These are phyloP conservation scores for Solea solea DNA, from an alignment of 2,113 vertebrate genomes.

Conservation along the genomic window DNA sequence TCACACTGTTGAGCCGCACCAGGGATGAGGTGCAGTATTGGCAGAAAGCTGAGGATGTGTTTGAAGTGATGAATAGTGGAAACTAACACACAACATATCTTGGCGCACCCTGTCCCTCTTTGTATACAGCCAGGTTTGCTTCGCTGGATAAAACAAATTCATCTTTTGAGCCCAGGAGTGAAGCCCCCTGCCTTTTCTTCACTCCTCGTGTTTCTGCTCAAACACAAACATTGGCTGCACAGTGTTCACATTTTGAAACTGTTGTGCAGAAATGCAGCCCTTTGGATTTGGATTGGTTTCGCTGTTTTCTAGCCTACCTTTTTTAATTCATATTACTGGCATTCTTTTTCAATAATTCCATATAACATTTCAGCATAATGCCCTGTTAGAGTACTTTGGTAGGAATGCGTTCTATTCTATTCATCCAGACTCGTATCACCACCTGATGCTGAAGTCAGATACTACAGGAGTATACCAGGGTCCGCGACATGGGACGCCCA, in stretches of 20 bases:
- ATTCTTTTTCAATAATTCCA: too few species aligned
- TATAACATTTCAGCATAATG: too few species aligned
- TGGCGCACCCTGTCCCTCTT: constrained; percentile 46
- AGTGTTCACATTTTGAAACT: constrained; percentile 31
- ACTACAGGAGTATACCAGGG: too few species aligned
- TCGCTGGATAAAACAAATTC: constrained; percentile 54
- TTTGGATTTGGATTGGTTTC: background rate
- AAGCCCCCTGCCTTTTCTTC: constrained; percentile 31
- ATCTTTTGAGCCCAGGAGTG: constrained; percentile 52
- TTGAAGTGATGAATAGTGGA: constrained; percentile 70
- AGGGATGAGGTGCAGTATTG: constrained; percentile 57
- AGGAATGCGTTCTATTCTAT: too few species aligned
- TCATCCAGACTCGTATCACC: too few species aligned
- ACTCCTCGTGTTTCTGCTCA: constrained; percentile 11
- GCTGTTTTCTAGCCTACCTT: too few species aligned
- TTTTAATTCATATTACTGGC: too few species aligned
- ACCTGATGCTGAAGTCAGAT: too few species aligned
- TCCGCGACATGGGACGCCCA: too few species aligned
- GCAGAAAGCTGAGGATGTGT: constrained; percentile 57
- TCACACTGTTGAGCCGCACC: constrained; percentile 50
- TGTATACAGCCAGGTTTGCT: constrained; percentile 46
- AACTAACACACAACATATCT: constrained; percentile 63
- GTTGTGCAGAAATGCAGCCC: constrained; percentile 8
- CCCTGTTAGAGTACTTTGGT: too few species aligned
- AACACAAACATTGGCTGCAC: constrained; percentile 25